Evolutionary conservation across 2,113 vertebrate genomes (phyloP).

Genomic region (Dromiciops gliroides): DNA sequence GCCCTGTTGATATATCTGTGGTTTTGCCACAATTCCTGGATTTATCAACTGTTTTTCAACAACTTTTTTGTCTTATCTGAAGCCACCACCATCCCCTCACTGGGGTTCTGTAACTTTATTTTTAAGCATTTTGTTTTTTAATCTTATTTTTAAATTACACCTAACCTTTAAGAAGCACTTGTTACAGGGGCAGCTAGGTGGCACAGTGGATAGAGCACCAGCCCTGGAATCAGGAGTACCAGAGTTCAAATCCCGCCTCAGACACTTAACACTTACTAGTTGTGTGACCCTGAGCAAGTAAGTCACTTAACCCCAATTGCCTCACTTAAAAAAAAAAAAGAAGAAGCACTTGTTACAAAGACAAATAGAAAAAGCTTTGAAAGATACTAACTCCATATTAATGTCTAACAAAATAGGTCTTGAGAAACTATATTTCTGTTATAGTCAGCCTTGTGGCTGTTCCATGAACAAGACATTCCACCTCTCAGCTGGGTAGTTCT

Average conservation of each 20-base stretch:
- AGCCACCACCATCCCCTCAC: not conserved
- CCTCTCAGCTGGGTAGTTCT: not conserved
- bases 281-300: too few species aligned
- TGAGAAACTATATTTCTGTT: not conserved
- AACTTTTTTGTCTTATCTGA: not conserved
- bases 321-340: too few species aligned
- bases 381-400: not conserved
- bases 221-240: too few species aligned
- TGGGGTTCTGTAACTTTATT: not conserved
- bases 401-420: not conserved
- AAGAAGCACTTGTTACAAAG: not conserved
- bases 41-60: not conserved
- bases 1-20: not conserved
- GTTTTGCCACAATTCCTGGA: not conserved
- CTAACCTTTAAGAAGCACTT: not conserved
- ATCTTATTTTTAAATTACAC: not conserved
- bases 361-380: not conserved
- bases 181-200: not conserved
- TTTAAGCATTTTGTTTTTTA: conserved; percentile 4
- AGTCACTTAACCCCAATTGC: too few species aligned
- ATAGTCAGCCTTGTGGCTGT: not conserved
- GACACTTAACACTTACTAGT: too few species aligned
- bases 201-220: too few species aligned
- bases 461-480: not conserved
- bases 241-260: too few species aligned